phyloP scores from a whole-genome alignment of 2,797 vertebrate genomes.

The Acipenser ruthenus region DNA sequence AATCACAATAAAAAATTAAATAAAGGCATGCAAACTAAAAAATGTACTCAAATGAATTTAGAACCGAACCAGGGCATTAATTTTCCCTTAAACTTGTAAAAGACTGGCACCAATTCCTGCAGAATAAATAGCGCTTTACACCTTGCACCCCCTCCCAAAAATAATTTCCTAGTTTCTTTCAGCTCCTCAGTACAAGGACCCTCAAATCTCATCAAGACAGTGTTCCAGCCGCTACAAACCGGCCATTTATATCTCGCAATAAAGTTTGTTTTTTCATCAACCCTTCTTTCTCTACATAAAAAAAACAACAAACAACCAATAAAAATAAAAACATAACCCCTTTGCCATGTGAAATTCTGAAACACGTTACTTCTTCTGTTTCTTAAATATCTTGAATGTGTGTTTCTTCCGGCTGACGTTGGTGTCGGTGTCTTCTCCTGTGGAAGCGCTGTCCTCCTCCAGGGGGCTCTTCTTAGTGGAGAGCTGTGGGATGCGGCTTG shows the following conservation, averaged over 20 bases:
- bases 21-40: slow-evolving; percentile 64
- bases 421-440: slow-evolving; percentile 87
- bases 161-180: slow-evolving; percentile 34
- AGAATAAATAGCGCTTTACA: slow-evolving; percentile 68
- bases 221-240: slow-evolving; percentile 25
- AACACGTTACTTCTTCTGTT: slow-evolving; percentile 80
- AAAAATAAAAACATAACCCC: slow-evolving; percentile 27
- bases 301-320: slow-evolving; percentile 21
- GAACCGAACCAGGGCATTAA: slow-evolving; percentile 37
- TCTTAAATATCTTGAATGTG: slow-evolving; percentile 96
- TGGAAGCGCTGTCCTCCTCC: slow-evolving; percentile 88
- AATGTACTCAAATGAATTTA: slow-evolving; percentile 33
- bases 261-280: slow-evolving; percentile 22
- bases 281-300: slow-evolving; percentile 13
- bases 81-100: slow-evolving; percentile 33
- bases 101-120: slow-evolving; percentile 53
- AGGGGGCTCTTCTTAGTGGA: slow-evolving; percentile 81
- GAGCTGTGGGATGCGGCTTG: slow-evolving; percentile 85
- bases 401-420: slow-evolving; percentile 88
- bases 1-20: slow-evolving; percentile 55
- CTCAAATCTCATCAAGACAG: slow-evolving; percentile 37
- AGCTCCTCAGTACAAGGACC: slow-evolving; percentile 39
- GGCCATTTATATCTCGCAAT: not conserved
- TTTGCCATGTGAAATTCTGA: slow-evolving; percentile 30
- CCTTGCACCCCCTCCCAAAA: slow-evolving; percentile 41